Evolutionary conservation across 2,888 invertebrate species (phyloP).

Genomic region (Urechis unicinctus): DNA sequence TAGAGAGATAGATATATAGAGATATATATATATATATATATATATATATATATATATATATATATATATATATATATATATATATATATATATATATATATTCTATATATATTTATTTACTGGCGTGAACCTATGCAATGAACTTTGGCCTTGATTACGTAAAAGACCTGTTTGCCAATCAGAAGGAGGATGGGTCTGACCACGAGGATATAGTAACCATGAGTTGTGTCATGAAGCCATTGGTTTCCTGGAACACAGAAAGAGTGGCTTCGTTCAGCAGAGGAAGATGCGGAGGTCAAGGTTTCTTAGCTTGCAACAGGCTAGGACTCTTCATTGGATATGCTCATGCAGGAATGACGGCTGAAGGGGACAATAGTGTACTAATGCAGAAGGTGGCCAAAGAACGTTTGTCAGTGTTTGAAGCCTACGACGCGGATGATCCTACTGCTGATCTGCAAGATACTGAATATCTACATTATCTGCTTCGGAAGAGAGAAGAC

Average conservation of each 20-base stretch:
- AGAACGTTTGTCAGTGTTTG: constrained; percentile 21
- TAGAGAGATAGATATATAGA: too few species aligned
- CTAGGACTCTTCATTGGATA: constrained; percentile 25
- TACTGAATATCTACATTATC: constrained; percentile 14
- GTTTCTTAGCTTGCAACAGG: constrained; percentile 27
- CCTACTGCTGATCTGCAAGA: constrained; percentile 9
- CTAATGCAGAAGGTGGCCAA: too few species aligned
- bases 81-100: too few species aligned
- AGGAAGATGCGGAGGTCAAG: constrained; percentile 30
- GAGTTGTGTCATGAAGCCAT: constrained; percentile 30
- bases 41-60: too few species aligned
- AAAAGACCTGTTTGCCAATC: constrained; percentile 21
- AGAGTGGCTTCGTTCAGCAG: constrained; percentile 20
- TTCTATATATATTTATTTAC: too few species aligned
- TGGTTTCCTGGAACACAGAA: constrained; percentile 25
- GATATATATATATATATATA: too few species aligned
- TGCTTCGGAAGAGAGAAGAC: constrained; percentile 19
- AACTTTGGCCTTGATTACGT: constrained; percentile 29
- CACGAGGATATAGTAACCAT: constrained; percentile 27
- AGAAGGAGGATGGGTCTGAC: constrained; percentile 21
- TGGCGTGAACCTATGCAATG: constrained; percentile 26
- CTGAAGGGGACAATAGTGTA: too few species aligned
- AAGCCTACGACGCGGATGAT: constrained; percentile 4
- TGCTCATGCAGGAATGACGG: constrained; percentile 28
- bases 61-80: too few species aligned